A percentile compares a stretch with the other conserved stretches of the same genome.
Conservation (phyloP, 2,888 invertebrate genomes). For the Trachelus iudaicus region DNA sequence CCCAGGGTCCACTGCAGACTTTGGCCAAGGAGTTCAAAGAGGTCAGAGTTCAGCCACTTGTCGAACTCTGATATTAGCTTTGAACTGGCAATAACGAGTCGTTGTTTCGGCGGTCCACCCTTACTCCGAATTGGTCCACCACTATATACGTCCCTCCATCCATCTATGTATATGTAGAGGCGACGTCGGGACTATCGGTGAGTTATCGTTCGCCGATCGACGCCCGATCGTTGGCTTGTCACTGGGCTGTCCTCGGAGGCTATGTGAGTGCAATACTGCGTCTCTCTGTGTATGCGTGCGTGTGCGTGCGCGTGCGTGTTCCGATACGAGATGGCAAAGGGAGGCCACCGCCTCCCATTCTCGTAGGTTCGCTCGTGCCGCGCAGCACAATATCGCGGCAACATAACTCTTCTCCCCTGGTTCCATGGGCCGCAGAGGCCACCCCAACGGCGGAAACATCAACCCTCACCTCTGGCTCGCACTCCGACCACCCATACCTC, state of each 20-base stretch:
- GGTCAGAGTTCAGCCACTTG: not conserved
- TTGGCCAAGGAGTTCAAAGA: not conserved
- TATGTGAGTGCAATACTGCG: not conserved
- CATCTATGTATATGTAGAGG: not conserved
- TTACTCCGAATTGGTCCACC: not conserved
- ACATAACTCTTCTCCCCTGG: slow-evolving; percentile 66
- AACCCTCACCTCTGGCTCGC: slow-evolving; percentile 50
- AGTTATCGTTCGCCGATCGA: not conserved
- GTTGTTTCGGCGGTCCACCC: not conserved
- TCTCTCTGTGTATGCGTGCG: not conserved
- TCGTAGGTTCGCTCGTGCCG: slow-evolving; percentile 56
- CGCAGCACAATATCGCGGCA: slow-evolving; percentile 65
- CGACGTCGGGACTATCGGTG: not conserved
- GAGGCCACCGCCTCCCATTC: slow-evolving; percentile 20
- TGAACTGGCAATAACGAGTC: not conserved
- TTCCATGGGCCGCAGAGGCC: slow-evolving; percentile 50
- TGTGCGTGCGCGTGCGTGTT: not conserved
- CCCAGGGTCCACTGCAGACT: not conserved
- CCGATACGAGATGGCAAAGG: not conserved
- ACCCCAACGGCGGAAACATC: slow-evolving; percentile 59
- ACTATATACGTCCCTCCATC: not conserved
- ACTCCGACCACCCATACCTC: slow-evolving; percentile 41
- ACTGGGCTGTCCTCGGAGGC: not conserved
- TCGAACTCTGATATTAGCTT: not conserved
- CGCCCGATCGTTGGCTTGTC: not conserved